These are phyloP conservation scores for Eulimnadia texana DNA, from an alignment of 1,140 invertebrate species.

Conservation along the genomic window DNA sequence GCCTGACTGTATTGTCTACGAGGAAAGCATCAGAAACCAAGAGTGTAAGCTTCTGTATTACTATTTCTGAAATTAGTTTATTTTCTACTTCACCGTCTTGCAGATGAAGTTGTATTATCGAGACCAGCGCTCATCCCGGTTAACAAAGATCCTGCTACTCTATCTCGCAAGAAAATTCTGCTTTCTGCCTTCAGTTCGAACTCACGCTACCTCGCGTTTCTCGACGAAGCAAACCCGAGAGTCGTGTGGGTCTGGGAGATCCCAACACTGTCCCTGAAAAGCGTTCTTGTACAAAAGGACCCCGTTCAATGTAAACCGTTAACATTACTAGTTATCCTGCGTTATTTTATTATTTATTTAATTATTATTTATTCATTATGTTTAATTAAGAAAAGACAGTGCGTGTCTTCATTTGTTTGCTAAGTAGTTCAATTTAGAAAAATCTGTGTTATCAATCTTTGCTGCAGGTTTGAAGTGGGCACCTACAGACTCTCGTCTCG, in stretches of 20 bases:
- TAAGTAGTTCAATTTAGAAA: too few relatives aligned
- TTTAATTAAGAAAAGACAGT: too few relatives aligned
- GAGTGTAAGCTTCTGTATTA: constrained; percentile 1
- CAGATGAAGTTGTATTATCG: background rate
- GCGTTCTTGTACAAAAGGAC: background rate
- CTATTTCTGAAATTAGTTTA: background rate
- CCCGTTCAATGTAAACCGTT: background rate
- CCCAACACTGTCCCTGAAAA: background rate
- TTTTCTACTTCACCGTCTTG: background rate
- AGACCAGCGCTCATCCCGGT: background rate
- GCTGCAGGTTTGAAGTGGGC: constrained; percentile 9
- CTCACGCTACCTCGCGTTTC: background rate
- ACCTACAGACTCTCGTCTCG: background rate
- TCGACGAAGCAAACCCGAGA: background rate
- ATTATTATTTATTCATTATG: background rate
- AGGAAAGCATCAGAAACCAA: background rate
- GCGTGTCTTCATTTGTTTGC: too few relatives aligned
- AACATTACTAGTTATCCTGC: too few relatives aligned
- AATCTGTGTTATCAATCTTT: too few relatives aligned
- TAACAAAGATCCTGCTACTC: background rate
- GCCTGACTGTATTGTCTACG: background rate
- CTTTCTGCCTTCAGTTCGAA: constrained; percentile 1
- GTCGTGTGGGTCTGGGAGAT: constrained; percentile 9
- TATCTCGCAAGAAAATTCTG: background rate
- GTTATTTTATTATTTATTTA: background rate